Percentiles rank a stretch among this genome's conserved stretches.
Evolutionary conservation across 2,113 vertebrate species (phyloP).

Genomic region (Heteronetta atricapilla): DNA sequence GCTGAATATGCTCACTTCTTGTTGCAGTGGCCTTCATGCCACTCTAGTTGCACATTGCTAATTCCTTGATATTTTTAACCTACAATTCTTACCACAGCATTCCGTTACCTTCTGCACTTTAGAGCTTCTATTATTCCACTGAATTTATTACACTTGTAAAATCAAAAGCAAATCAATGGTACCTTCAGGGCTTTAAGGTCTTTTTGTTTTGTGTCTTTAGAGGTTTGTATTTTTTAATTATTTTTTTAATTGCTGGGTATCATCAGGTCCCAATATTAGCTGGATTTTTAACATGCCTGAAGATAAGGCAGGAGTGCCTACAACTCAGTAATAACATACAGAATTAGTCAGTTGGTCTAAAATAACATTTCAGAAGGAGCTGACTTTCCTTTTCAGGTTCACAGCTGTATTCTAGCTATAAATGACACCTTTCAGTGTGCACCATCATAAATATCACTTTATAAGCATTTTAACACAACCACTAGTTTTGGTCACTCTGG

Average conservation of each 20-base stretch:
- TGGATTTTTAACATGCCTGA: not conserved
- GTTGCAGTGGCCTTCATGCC: not conserved
- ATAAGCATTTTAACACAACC: not conserved
- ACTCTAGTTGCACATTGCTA: not conserved
- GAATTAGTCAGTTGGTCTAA: not conserved
- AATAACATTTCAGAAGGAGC: slow-evolving; percentile 11
- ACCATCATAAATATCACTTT: not conserved
- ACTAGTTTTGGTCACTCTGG: not conserved
- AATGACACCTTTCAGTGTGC: not conserved
- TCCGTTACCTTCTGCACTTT: not conserved
- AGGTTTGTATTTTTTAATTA: not conserved
- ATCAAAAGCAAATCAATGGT: not conserved
- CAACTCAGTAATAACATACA: not conserved
- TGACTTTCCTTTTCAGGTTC: not conserved
- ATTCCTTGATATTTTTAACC: not conserved
- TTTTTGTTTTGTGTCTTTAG: not conserved
- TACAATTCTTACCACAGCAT: not conserved
- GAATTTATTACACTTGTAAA: not conserved
- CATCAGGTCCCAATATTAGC: not conserved
- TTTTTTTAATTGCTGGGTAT: not conserved
- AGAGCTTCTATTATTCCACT: not conserved
- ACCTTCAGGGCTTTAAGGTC: not conserved
- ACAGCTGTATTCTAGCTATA: not conserved
- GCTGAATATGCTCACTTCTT: not conserved
- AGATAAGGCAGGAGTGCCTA: not conserved